These are phyloP conservation scores for Mantis religiosa DNA, from an alignment of 2,888 invertebrate genomes.

Conservation along the genomic window DNA sequence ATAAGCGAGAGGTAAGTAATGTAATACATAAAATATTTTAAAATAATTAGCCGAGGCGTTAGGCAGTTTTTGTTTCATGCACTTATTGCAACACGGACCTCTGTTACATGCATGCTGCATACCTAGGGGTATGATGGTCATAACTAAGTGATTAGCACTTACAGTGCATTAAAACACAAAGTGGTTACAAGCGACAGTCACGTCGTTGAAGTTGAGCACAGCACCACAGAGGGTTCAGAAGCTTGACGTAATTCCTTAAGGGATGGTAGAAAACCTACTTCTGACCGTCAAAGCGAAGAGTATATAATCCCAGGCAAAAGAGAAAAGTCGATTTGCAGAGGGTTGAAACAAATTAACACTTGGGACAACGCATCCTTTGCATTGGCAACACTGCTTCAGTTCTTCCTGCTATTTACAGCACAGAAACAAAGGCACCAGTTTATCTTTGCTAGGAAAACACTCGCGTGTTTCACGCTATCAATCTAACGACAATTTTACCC, in stretches of 20 bases:
- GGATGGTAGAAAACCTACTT: not conserved
- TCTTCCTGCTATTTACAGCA: not conserved
- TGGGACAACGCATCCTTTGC: not conserved
- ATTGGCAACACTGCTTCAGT: not conserved
- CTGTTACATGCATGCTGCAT: no score
- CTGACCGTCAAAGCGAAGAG: not conserved
- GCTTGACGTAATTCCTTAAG: not conserved
- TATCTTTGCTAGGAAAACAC: not conserved
- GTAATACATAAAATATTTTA: no score
- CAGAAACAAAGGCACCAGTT: not conserved
- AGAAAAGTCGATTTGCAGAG: not conserved
- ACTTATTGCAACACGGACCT: no score
- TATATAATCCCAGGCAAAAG: not conserved
- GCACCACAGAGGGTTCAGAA: not conserved
- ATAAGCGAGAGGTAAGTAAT: no score
- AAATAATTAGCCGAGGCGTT: no score
- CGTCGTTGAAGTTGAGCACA: not conserved
- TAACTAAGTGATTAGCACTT: no score
- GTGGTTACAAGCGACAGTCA: not conserved
- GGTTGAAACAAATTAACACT: not conserved
- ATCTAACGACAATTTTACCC: no score
- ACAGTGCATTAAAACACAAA: not conserved
- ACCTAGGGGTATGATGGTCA: no score
- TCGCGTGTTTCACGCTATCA: not conserved
- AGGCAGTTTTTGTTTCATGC: no score